Evolutionary conservation across 2,888 invertebrate genomes (phyloP).

Genomic region (Portevinia maculata): DNA sequence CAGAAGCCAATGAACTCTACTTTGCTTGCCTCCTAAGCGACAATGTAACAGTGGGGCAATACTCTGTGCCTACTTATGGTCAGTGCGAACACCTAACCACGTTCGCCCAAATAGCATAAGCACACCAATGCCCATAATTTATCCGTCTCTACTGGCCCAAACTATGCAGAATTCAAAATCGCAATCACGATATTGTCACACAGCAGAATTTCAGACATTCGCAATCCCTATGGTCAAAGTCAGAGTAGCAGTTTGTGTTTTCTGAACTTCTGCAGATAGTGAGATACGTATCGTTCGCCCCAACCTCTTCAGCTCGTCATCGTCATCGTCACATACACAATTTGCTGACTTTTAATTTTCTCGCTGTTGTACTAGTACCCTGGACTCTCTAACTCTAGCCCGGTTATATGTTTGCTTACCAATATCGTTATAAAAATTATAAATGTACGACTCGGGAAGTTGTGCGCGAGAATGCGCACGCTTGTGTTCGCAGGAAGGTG

Average conservation of each 20-base stretch:
- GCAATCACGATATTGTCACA: slow-evolving; percentile 75
- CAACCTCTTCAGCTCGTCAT: background rate
- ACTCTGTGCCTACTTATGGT: no score
- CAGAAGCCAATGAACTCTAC: no score
- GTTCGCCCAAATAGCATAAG: background rate
- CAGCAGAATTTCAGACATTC: slow-evolving; percentile 57
- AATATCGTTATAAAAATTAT: slow-evolving; percentile 70
- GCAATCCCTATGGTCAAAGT: slow-evolving; percentile 49
- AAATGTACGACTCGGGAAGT: slow-evolving; percentile 53
- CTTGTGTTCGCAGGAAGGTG: slow-evolving; percentile 46
- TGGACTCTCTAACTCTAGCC: slow-evolving; percentile 19
- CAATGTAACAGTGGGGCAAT: no score
- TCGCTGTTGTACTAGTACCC: slow-evolving; percentile 36
- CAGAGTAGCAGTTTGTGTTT: slow-evolving; percentile 40
- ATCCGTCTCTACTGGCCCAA: slow-evolving; percentile 26
- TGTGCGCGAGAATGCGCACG: slow-evolving; percentile 55
- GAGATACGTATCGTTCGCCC: slow-evolving; percentile 25
- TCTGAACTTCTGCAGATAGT: slow-evolving; percentile 50
- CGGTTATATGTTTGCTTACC: slow-evolving; percentile 39
- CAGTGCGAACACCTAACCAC: no score
- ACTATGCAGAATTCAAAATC: slow-evolving; percentile 72
- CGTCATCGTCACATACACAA: slow-evolving; percentile 27
- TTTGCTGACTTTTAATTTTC: slow-evolving; percentile 69
- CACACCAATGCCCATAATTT: slow-evolving; percentile 47
- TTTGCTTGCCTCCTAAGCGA: no score